Conservation (phyloP, 2,888 invertebrate species). For the Oxystoma pomonae region DNA sequence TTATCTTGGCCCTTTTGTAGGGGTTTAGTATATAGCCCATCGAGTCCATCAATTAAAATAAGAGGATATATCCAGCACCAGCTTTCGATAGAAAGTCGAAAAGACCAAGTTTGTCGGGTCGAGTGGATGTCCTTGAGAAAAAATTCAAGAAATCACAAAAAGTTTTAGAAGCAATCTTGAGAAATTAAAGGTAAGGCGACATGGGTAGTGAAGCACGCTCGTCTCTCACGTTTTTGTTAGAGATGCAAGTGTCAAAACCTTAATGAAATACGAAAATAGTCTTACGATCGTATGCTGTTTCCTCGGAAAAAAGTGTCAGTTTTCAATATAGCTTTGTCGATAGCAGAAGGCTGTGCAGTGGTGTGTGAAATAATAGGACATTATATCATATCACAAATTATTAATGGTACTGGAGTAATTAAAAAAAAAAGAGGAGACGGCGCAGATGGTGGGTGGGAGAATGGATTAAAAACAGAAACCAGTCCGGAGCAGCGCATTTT, state of each 20-base stretch:
- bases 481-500: background rate
- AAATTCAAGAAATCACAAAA: too few relatives aligned
- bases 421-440: background rate
- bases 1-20: background rate
- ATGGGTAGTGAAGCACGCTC: background rate
- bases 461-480: background rate
- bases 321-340: background rate
- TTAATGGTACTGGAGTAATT: background rate
- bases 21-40: background rate
- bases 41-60: background rate
- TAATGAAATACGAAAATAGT: background rate
- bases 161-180: too few relatives aligned
- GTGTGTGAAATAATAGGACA: background rate
- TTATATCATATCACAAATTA: background rate
- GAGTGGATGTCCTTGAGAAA: too few relatives aligned
- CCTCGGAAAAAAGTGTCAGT: background rate
- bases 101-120: too few relatives aligned
- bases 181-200: background rate
- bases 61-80: background rate
- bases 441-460: background rate
- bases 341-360: background rate
- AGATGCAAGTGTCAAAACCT: background rate
- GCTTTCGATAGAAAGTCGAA: too few relatives aligned
- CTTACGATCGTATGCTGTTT: background rate
- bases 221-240: background rate